These are phyloP conservation scores for Eucriotettix oculatus DNA, from an alignment of 2,888 invertebrate genomes.

Conservation along the genomic window DNA sequence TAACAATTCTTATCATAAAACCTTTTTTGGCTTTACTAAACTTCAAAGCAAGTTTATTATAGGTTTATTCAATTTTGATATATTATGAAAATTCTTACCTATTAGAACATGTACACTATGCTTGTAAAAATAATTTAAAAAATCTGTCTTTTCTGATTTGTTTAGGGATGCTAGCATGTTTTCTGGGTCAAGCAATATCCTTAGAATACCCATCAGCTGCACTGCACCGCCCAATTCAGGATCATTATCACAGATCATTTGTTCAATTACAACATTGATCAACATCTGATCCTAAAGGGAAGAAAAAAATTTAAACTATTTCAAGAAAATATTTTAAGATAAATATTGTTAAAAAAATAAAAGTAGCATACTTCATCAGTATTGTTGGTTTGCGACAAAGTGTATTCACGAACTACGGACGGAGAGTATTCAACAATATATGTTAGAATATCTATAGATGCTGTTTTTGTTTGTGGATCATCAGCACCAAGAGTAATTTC, in stretches of 20 bases:
- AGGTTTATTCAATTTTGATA: too few relatives aligned
- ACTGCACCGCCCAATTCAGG: slow-evolving; percentile 95
- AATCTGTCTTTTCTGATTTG: slow-evolving; percentile 95
- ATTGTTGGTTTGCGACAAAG: slow-evolving; percentile 70
- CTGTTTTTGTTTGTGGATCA: slow-evolving; percentile 86
- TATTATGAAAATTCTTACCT: slow-evolving; percentile 37
- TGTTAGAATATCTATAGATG: slow-evolving; percentile 94
- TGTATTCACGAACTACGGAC: slow-evolving; percentile 91
- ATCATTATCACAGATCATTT: slow-evolving; percentile 93
- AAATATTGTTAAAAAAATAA: too few relatives aligned
- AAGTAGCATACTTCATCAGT: slow-evolving; percentile 56
- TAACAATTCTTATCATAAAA: background rate
- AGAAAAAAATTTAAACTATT: slow-evolving; percentile 1
- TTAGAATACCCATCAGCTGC: slow-evolving; percentile 86
- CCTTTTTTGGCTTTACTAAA: too few relatives aligned
- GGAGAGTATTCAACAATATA: slow-evolving; percentile 98
- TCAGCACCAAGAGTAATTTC: slow-evolving; percentile 84
- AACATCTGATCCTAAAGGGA: slow-evolving; percentile 73
- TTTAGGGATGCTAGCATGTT: slow-evolving; percentile 89
- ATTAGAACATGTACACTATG: slow-evolving; percentile 93
- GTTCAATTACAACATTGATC: slow-evolving; percentile 90
- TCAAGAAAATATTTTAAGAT: too few relatives aligned
- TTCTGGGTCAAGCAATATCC: slow-evolving; percentile 89
- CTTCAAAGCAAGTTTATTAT: too few relatives aligned
- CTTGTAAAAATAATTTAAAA: slow-evolving; percentile 96